Conservation (phyloP, 1,140 invertebrate genomes). For the Sitophilus oryzae region DNA sequence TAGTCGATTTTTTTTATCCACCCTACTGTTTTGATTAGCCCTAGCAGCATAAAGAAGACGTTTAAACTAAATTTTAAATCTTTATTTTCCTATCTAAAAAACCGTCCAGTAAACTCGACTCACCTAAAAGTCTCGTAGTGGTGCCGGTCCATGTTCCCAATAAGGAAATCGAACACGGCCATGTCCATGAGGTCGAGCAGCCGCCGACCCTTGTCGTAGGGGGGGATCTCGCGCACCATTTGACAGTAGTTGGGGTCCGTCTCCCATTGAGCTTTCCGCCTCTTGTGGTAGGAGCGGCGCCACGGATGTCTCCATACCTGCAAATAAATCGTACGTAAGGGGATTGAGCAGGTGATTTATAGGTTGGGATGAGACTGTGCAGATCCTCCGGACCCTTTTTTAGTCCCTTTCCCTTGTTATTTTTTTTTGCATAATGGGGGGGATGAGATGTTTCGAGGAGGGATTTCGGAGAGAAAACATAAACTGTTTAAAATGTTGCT, state of each 20-base stretch:
- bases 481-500: too few relatives aligned
- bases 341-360: too few relatives aligned
- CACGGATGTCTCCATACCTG: slow-evolving; percentile 91
- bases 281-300: slow-evolving; percentile 93
- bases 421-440: too few relatives aligned
- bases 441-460: too few relatives aligned
- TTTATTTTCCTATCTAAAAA: slow-evolving; percentile 1
- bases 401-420: too few relatives aligned
- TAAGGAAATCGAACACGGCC: slow-evolving; percentile 86
- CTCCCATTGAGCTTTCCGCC: slow-evolving; percentile 96
- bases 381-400: too few relatives aligned
- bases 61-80: too few relatives aligned
- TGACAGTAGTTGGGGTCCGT: slow-evolving; percentile 89
- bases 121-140: slow-evolving; percentile 92
- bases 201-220: slow-evolving; percentile 84
- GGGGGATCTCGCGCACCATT: slow-evolving; percentile 73
- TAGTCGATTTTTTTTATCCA: too few relatives aligned
- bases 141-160: slow-evolving; percentile 96
- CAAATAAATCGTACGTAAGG: slow-evolving; percentile 53
- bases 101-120: slow-evolving; percentile 22
- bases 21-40: slow-evolving; percentile 1
- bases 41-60: too few relatives aligned
- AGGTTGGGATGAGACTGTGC: too few relatives aligned
- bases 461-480: too few relatives aligned
- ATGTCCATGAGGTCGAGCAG: slow-evolving; percentile 93